Base-by-base conservation (phyloP, 2,113 vertebrate genomes). In the Myodes glareolus region DNA sequence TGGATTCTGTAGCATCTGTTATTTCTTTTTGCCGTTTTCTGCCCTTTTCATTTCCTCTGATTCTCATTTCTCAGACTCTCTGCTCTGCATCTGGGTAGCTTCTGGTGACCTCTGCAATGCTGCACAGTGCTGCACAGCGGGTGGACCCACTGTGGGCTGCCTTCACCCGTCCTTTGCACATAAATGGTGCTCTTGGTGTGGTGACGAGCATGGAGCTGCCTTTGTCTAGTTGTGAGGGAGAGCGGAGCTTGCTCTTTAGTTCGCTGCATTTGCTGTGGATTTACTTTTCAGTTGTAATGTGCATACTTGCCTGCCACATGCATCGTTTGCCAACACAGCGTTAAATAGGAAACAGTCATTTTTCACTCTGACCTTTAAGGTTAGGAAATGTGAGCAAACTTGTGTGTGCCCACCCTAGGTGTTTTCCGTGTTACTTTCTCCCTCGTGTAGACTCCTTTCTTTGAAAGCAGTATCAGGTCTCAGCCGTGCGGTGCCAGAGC, bases 231-330 rank as follows among this genome's bases (percentile, higher is more conserved):
- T 93, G 50, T 61, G 73, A 92, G 78, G 27, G 88, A 76, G 50
- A 89, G 33, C 33, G 29, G 42, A 81, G 50, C n/a, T 84, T 93
- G 36, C 23, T 52, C 77, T 88, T 78, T 61, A 93, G 67, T 52
- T 90, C 91, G 23, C 65, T 1, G 17, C 1, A 7, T 70, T 86
- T 78, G 14, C 58, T 6, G 36, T 70, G 25, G 58, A 65, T 36
- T 75, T 86, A 29, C 75, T 80, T 94, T 95, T 92, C 75, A 61
- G 21, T 52, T 94, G 39, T 80, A 94, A 65, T 94, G 65, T 29
- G 39, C 52, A 88, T 63, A 12, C 52, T 92, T 95, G 27, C 36
- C 14, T 31, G 58, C 27, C n/a, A 84, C 42, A 4, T 31, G 63
- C 25, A 52, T 63, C 55, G 85, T 1, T 52, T 25, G 25, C n/a